Evolutionary conservation across 2,888 invertebrate species (phyloP).

Genomic region (Poecilus cupreus): DNA sequence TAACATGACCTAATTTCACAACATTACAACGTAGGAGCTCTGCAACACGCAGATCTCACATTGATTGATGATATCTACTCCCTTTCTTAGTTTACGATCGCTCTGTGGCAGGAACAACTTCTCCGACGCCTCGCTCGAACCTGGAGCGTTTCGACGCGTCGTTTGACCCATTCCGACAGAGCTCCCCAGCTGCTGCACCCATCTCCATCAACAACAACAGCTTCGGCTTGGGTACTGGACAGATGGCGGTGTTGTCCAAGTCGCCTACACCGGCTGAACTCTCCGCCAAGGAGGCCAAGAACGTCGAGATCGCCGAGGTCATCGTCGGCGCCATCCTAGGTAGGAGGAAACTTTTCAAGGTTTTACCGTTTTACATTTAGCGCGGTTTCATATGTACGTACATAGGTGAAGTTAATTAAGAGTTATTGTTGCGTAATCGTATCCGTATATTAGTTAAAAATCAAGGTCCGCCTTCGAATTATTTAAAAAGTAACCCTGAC

Average conservation of each 20-base stretch:
- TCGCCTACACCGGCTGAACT: conserved; percentile 88
- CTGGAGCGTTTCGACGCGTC: conserved; percentile 83
- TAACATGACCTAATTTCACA: too few species aligned
- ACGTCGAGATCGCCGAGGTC: conserved; percentile 95
- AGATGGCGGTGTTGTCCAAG: conserved; percentile 85
- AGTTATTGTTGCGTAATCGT: conserved; percentile 34
- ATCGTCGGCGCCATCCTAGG: conserved; percentile 98
- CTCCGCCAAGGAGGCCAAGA: conserved; percentile 86
- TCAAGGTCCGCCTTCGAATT: conserved; percentile 17
- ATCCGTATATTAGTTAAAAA: conserved; percentile 24
- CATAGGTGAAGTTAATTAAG: not conserved
- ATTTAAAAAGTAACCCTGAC: conserved; percentile 27
- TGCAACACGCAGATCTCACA: too few species aligned
- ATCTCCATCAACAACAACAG: conserved; percentile 90
- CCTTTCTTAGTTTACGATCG: not conserved
- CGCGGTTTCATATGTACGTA: conserved; percentile 11
- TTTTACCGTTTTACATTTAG: conserved; percentile 23
- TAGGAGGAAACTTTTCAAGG: conserved; percentile 64
- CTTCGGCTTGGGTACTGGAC: conserved; percentile 88
- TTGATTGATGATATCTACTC: not conserved
- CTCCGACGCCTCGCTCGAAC: conserved; percentile 80
- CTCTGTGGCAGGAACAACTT: conserved; percentile 75
- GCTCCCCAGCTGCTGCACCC: conserved; percentile 83
- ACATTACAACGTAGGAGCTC: too few species aligned
- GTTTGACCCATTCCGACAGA: conserved; percentile 84